Evolutionary conservation across 1,140 invertebrate genomes (phyloP).

Genomic region (Luehdorfia chinensis): DNA sequence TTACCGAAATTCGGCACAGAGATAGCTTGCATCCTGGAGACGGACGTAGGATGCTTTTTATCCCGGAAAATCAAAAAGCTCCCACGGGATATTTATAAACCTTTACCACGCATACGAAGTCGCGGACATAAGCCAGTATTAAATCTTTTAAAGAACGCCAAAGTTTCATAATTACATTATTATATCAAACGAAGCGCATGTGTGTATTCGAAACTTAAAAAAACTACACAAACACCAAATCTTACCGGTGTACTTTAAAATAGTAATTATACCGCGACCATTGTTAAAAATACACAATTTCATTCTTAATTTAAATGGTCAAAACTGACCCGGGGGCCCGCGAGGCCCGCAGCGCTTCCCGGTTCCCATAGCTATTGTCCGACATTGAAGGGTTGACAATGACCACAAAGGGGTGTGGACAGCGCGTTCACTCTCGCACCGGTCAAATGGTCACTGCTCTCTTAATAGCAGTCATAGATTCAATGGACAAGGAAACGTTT

Average conservation of each 20-base stretch:
- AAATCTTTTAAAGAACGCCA: too few species aligned
- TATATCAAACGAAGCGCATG: too few species aligned
- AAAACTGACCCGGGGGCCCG: slow-evolving; percentile 35
- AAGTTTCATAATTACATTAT: too few species aligned
- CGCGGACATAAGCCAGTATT: too few species aligned
- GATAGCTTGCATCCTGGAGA: too few species aligned
- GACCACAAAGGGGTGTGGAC: slow-evolving; percentile 69
- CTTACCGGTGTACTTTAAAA: slow-evolving; percentile 16
- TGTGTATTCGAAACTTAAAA: too few species aligned
- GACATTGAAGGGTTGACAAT: slow-evolving; percentile 63
- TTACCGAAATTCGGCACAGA: too few species aligned
- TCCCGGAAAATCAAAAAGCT: too few species aligned
- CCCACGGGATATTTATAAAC: too few species aligned
- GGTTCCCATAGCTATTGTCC: slow-evolving; percentile 65
- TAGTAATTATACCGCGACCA: slow-evolving; percentile 21
- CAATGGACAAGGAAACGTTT: slow-evolving; percentile 65
- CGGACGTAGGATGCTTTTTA: too few species aligned
- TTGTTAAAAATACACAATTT: slow-evolving; percentile 41
- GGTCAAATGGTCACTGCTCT: slow-evolving; percentile 70
- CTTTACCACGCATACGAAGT: too few species aligned
- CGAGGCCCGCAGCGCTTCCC: slow-evolving; percentile 48
- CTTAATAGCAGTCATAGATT: slow-evolving; percentile 58
- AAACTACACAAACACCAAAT: too few species aligned
- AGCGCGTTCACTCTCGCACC: slow-evolving; percentile 49
- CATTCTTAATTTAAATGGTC: slow-evolving; percentile 53